Evolutionary conservation across 2,888 invertebrate species (phyloP), one percentile per base, ranked within the genome.

Genomic region (Limnephilus marmoratus): DNA sequence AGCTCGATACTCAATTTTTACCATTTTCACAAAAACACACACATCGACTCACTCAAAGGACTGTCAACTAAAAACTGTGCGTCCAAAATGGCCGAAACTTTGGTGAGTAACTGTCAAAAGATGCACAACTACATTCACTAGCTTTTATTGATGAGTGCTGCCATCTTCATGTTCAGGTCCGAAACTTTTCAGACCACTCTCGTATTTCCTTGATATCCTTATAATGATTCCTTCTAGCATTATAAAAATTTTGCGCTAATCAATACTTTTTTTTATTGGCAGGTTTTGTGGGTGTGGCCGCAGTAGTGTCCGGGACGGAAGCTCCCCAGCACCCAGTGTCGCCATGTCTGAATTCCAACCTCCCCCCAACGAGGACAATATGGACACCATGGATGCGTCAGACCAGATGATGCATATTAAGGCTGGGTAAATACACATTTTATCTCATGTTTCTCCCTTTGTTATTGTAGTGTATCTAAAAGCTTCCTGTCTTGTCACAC

Each of bases 331-430:
- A 31, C 88, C 88, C 68, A 37, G 15, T 34, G 45, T 41, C 53
- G 34, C 49, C 34, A 89, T 89, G 88, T 89, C 88, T 37, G 83
- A 88, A 80, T 90, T 86, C 34, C 82, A 41, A 41, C 90, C 81
- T 4, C 41, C 31, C 12, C 89, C 91, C 24, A 15, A 49, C 9
- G 92, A 90, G 31, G 92, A 92, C 37, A 80, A 86, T 31, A 92
- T 92, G 92, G 92, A 92, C 83, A 85, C 85, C 41, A 90, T 90
- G 68, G 92, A 92, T 3, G 90, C 90, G 15, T 88, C 87, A 4
- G 90, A 92, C n/a, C 87, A 86, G 31, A 90, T 92, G 34, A 88
- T 92, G 90, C 90, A 29, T 34, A 41, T 92, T 15, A 91, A 68
- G 90, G 41, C 90, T 18, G 81, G 90, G 92, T 92, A 41, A 88